phyloP scores from a whole-genome alignment of 2,888 invertebrate species.

The Dicranocentrus wangi region DNA sequence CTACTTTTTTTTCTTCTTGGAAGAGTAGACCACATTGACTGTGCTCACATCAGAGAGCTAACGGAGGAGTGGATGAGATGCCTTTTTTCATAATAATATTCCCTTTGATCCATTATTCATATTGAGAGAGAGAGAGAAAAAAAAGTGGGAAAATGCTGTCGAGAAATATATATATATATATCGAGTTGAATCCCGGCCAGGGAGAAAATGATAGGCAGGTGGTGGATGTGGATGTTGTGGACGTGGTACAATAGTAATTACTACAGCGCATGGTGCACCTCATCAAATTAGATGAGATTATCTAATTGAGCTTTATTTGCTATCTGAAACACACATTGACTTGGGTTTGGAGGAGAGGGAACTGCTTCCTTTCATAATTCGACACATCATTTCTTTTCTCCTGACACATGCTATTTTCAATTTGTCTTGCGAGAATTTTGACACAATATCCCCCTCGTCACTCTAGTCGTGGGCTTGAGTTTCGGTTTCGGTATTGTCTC shows the following conservation, averaged over 20 bases:
- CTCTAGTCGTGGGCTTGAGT: not conserved
- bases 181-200: slow-evolving; percentile 53
- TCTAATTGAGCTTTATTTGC: slow-evolving; percentile 48
- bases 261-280: slow-evolving; percentile 44
- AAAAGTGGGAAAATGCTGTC: slow-evolving; percentile 23
- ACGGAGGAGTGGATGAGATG: no score
- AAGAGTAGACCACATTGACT: slow-evolving; percentile 18
- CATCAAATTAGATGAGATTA: slow-evolving; percentile 55
- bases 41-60: not conserved
- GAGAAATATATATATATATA: no score
- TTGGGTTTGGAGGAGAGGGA: slow-evolving; percentile 34
- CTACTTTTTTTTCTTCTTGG: slow-evolving; percentile 25
- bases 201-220: slow-evolving; percentile 58
- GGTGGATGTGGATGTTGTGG: slow-evolving; percentile 34
- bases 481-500: no score
- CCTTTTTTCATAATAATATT: no score
- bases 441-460: not conserved
- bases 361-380: slow-evolving; percentile 69
- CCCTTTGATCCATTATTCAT: slow-evolving; percentile 5
- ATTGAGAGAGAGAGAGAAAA: not conserved
- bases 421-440: slow-evolving; percentile 62
- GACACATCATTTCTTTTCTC: slow-evolving; percentile 70
- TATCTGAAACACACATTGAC: no score
- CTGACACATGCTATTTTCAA: slow-evolving; percentile 71
- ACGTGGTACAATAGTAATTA: slow-evolving; percentile 41